phyloP scores from a whole-genome alignment of 37 sponge, comb jelly and placozoan species.

The Cliona cf. orientalis region DNA sequence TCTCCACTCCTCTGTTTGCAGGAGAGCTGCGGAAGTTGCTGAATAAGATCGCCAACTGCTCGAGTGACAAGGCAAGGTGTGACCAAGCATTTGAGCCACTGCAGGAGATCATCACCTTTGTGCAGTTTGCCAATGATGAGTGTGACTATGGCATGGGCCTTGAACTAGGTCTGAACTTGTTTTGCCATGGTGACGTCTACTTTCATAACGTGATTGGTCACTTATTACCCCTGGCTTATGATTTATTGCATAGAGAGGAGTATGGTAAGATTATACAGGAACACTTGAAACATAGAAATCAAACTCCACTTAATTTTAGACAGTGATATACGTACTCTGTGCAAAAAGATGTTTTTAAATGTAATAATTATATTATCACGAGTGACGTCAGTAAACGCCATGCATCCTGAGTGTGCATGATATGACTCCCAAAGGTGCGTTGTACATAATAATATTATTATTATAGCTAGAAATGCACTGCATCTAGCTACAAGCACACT shows the following conservation, averaged over 20 bases:
- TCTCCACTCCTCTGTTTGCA: not conserved
- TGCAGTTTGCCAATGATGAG: slow-evolving; percentile 97
- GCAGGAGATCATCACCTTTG: slow-evolving; percentile 79
- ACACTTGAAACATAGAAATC: slow-evolving; percentile 53
- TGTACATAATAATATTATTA: too few relatives aligned
- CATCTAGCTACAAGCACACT: too few relatives aligned
- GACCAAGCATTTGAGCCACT: slow-evolving; percentile 65
- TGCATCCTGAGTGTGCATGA: too few relatives aligned
- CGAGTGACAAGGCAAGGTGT: slow-evolving; percentile 17
- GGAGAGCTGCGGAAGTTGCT: slow-evolving; percentile 73
- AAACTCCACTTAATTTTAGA: slow-evolving; percentile 17
- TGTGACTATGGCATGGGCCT: slow-evolving; percentile 97
- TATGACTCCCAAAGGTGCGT: too few relatives aligned
- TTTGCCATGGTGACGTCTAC: slow-evolving; percentile 62
- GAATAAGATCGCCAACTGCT: slow-evolving; percentile 49
- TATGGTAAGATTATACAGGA: slow-evolving; percentile 63
- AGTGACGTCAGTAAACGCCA: too few relatives aligned
- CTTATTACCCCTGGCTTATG: slow-evolving; percentile 78
- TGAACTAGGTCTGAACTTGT: slow-evolving; percentile 90
- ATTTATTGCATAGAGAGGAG: slow-evolving; percentile 68
- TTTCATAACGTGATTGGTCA: slow-evolving; percentile 40
- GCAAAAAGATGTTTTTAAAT: not conserved
- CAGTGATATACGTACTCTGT: too few relatives aligned
- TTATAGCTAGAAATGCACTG: too few relatives aligned
- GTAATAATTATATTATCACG: too few relatives aligned